These are phyloP conservation scores for Choristoneura rosaceana DNA, from an alignment of 2,888 invertebrate species.

Conservation along the genomic window DNA sequence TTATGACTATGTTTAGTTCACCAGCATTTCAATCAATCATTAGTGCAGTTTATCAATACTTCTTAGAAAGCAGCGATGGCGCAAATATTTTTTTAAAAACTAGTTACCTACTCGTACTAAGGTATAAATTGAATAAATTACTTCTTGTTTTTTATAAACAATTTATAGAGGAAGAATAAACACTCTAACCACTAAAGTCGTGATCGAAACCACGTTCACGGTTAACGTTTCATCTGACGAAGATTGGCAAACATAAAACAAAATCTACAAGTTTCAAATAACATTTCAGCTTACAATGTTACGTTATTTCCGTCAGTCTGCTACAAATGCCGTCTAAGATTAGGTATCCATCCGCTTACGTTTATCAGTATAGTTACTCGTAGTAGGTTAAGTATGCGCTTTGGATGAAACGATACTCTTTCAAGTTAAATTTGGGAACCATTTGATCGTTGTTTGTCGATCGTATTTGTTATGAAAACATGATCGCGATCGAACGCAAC, in stretches of 20 bases:
- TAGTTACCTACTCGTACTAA: too few relatives aligned
- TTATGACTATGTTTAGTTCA: too few relatives aligned
- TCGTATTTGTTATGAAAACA: constrained; percentile 2
- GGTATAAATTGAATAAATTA: neutral
- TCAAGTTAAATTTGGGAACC: neutral
- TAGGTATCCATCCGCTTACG: neutral
- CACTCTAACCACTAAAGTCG: neutral
- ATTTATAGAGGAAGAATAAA: neutral
- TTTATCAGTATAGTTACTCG: neutral
- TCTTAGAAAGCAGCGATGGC: too few relatives aligned
- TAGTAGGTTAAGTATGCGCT: neutral
- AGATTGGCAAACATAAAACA: neutral
- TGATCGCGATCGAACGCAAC: neutral
- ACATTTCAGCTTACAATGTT: neutral
- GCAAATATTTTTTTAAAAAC: too few relatives aligned
- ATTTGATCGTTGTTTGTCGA: constrained; percentile 7
- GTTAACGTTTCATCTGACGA: neutral
- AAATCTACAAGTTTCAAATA: neutral
- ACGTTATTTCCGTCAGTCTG: neutral
- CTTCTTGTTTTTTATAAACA: neutral
- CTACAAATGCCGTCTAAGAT: neutral
- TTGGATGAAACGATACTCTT: neutral
- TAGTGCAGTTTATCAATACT: too few relatives aligned
- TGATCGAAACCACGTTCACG: neutral
- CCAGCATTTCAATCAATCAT: too few relatives aligned